Percentiles rank a stretch among this genome's conserved stretches.
Conservation (phyloP, 2,888 invertebrate species). For the Catocala fraxini region DNA sequence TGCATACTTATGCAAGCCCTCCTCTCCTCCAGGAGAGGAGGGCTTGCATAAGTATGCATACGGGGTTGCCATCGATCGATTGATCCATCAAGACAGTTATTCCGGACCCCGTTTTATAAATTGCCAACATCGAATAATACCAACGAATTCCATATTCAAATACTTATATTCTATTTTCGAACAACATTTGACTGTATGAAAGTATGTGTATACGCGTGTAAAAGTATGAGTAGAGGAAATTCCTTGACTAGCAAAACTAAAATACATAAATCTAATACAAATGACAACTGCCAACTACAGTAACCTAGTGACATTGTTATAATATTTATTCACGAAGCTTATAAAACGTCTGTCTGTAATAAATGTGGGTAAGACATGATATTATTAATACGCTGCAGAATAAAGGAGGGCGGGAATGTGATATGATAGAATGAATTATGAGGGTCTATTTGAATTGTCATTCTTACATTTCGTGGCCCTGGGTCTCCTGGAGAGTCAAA, state of each 20-base stretch:
- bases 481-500: neutral
- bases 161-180: no score
- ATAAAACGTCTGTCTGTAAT: constrained; percentile 27
- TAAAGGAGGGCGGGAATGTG: constrained; percentile 4
- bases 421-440: constrained; percentile 15
- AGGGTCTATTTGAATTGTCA: neutral
- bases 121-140: no score
- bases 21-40: no score
- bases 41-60: no score
- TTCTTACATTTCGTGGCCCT: neutral
- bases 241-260: neutral
- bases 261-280: constrained; percentile 12
- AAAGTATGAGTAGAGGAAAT: no score
- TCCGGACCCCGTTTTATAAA: no score
- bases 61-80: no score
- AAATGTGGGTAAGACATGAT: constrained; percentile 23
- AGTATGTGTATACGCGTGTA: no score
- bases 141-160: no score
- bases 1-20: no score
- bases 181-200: no score
- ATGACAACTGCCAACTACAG: constrained; percentile 10
- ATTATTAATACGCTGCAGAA: constrained; percentile 21
- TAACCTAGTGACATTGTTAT: constrained; percentile 17
- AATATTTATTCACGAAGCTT: constrained; percentile 28
- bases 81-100: no score